Evolutionary conservation across 2,113 vertebrate genomes (phyloP), one percentile per base, ranked within the genome.

Genomic region (Podarcis raffonei): DNA sequence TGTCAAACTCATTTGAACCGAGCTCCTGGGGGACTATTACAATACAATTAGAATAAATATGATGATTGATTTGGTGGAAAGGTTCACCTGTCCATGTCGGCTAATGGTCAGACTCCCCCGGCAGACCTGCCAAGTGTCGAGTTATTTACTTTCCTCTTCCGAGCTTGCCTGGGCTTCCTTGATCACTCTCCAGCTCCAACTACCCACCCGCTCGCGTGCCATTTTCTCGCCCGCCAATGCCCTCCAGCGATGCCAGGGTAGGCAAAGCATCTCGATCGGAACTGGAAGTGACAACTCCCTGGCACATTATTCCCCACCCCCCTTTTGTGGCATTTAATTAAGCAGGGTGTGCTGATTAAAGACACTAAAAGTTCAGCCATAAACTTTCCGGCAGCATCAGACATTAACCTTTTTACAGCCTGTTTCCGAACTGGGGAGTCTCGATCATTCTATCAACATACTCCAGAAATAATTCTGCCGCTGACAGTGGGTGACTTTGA

Each of bases 1-100:
- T 98, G 97, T 98, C 97, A 97, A 97, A 96, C 97, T 97, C 97
- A 96, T 97, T 97, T 98, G 97, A 97, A 97, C 97, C 92, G 93
- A 96, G 93, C 94, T 97, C 97, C 97, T 96, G 94, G 94, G 97
- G 97, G 97, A 97, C 96, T 95, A 97, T 97, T 97, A 97, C 68
- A 86, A 97, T 97, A 97, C 97, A 97, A 97, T 97, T 97, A 97
- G 95, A 97, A 97, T 97, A 98, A 98, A 98, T 97, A 97, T 86
- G 92, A 96, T 97, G 97, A 97, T 97, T 96, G 97, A 97, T 97
- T 96, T 90, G 85, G 92, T 96, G 91, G 92, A 95, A 93, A 96
- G 94, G 92, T 96, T 97, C 96, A 97, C 97, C 97, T 97, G 95
- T 96, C 96, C 96, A 92, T 91, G 94, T 94, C 85, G 89, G 93